These are phyloP conservation scores for Oxygymnocypris stewartii DNA, from an alignment of 2,113 vertebrate genomes.

Conservation along the genomic window DNA sequence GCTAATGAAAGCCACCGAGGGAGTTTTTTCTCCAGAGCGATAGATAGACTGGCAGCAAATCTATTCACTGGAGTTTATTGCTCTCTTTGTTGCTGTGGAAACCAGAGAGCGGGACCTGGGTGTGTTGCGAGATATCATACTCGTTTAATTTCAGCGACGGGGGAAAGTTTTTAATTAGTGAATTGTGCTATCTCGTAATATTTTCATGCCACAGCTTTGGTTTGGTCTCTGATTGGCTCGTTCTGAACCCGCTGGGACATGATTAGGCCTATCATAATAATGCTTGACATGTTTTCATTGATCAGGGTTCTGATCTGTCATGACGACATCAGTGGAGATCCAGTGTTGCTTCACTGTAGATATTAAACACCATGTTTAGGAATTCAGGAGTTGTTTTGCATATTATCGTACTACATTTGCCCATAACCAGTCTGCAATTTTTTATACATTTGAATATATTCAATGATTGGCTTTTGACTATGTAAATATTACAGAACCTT, in stretches of 20 bases:
- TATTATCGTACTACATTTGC: too few species aligned
- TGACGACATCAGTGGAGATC: slow-evolving; percentile 5
- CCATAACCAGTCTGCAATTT: too few species aligned
- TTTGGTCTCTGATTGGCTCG: neutral
- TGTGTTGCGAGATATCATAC: slow-evolving; percentile 43
- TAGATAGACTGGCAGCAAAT: slow-evolving; percentile 58
- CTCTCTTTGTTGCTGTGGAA: slow-evolving; percentile 75
- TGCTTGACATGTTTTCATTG: neutral
- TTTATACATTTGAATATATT: too few species aligned
- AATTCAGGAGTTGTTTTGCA: too few species aligned
- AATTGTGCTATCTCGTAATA: slow-evolving; percentile 30
- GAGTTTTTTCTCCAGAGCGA: slow-evolving; percentile 8
- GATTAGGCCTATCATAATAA: neutral
- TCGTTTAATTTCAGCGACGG: slow-evolving; percentile 48
- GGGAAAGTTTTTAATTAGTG: slow-evolving; percentile 52
- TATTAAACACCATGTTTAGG: neutral
- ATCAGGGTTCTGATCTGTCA: neutral
- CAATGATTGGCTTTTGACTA: too few species aligned
- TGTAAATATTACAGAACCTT: too few species aligned
- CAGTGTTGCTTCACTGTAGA: slow-evolving; percentile 1
- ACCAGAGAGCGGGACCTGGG: slow-evolving; percentile 55
- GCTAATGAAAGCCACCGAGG: neutral
- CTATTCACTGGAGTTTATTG: slow-evolving; percentile 60
- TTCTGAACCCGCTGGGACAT: neutral
- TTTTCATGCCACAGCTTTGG: slow-evolving; percentile 23